Evolutionary conservation across 1,140 invertebrate species (phyloP).

Genomic region (silkworm (Bombyx mori)): ASM3026992v2 NC_085109.1:2414501-2415000

Average conservation of each 20-base stretch:
- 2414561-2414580: constrained; percentile 1
- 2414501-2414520: too few species aligned
- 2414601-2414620: too few species aligned
- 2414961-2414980: constrained; percentile 38
- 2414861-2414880: constrained; percentile 43
- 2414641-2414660: constrained; percentile 65
- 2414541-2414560: too few species aligned
- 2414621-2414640: too few species aligned
- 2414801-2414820: constrained; percentile 10
- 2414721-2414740: constrained; percentile 10
- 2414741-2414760: too few species aligned
- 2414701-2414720: constrained; percentile 37
- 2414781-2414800: constrained; percentile 40
- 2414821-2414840: constrained; percentile 21
- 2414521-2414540: too few species aligned
- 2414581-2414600: background rate
- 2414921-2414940: constrained; percentile 51
- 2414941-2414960: constrained; percentile 65
- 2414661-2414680: constrained; percentile 45
- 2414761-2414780: background rate
- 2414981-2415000: constrained; percentile 38
- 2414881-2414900: constrained; percentile 67
- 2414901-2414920: constrained; percentile 55
- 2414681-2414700: constrained; percentile 61
- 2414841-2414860: constrained; percentile 17